Conservation (phyloP, 2,888 invertebrate species). For the Hymenopus coronatus region DNA sequence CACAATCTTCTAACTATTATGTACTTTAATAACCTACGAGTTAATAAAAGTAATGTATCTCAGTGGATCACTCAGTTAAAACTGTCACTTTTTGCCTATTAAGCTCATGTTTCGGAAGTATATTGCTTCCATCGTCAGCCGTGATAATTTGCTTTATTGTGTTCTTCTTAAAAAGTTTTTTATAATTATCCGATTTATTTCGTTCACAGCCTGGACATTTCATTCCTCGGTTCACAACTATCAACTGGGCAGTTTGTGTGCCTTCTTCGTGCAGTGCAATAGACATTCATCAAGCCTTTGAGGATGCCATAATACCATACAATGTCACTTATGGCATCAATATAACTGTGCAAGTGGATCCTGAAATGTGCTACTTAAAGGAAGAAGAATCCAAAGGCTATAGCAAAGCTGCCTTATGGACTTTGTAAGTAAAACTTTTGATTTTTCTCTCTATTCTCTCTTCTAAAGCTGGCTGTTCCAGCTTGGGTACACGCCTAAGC, state of each 20-base stretch:
- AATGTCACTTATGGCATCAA: conserved; percentile 57
- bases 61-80: too few relatives aligned
- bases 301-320: conserved; percentile 58
- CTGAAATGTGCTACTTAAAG: conserved; percentile 59
- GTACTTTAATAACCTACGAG: too few relatives aligned
- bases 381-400: conserved; percentile 35
- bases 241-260: conserved; percentile 69
- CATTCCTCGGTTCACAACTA: conserved; percentile 66
- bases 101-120: too few relatives aligned
- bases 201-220: conserved; percentile 65
- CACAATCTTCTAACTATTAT: too few relatives aligned
- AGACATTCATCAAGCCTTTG: conserved; percentile 57
- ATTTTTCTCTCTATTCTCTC: too few relatives aligned
- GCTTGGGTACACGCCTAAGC: neutral
- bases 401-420: neutral
- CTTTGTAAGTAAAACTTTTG: conserved; percentile 45
- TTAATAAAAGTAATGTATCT: too few relatives aligned
- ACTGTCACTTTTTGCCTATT: too few relatives aligned
- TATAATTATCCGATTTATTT: neutral
- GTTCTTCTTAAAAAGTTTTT: too few relatives aligned
- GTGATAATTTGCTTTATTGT: too few relatives aligned
- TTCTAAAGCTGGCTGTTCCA: too few relatives aligned
- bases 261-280: conserved; percentile 61
- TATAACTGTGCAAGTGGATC: conserved; percentile 56
- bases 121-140: too few relatives aligned